Conservation (phyloP, 2,888 invertebrate genomes). For the Tenodera sinensis region DNA sequence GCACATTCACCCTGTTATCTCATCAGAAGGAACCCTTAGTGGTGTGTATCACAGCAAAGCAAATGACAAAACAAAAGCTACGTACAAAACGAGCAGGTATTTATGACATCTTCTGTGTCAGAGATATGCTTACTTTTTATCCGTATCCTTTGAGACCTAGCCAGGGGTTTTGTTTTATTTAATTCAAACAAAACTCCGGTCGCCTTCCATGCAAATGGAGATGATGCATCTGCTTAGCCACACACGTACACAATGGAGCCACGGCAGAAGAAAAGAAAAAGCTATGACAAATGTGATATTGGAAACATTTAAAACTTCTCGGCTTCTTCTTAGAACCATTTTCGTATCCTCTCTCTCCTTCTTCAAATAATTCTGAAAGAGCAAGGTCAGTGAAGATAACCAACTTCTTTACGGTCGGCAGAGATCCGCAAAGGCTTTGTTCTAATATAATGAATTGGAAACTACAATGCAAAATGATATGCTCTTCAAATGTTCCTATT, state of each 20-base stretch:
- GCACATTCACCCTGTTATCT: too few relatives aligned
- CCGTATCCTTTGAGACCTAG: not conserved
- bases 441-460: not conserved
- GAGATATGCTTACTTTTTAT: not conserved
- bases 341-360: not conserved
- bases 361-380: not conserved
- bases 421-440: not conserved
- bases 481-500: not conserved
- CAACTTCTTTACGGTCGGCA: not conserved
- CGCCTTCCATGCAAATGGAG: slow-evolving; percentile 6
- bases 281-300: slow-evolving; percentile 14
- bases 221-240: not conserved
- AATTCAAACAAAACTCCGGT: not conserved
- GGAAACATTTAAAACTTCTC: slow-evolving; percentile 9
- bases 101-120: not conserved
- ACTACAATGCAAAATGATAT: not conserved
- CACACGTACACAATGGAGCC: not conserved
- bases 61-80: too few relatives aligned
- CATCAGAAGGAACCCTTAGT: too few relatives aligned
- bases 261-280: not conserved
- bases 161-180: not conserved
- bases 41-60: too few relatives aligned
- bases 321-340: not conserved
- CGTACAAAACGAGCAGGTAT: not conserved
- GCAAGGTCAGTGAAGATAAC: not conserved